A percentile compares a stretch with the other conserved stretches of the same genome.
Conservation (phyloP, 2,888 invertebrate genomes). For the Agriopis aurantiaria region DNA sequence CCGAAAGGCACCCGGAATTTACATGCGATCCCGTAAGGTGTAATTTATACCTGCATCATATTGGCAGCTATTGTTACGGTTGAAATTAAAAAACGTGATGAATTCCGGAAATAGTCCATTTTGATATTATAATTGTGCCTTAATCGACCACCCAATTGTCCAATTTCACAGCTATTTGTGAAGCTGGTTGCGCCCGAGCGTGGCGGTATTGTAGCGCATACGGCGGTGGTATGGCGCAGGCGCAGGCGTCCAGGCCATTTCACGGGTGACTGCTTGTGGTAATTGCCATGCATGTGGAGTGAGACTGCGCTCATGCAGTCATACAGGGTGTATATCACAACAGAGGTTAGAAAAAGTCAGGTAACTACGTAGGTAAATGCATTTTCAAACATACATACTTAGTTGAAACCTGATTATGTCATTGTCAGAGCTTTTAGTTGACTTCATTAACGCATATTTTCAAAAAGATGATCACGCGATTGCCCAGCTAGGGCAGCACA, state of each 20-base stretch:
- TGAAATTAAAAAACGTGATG: too few relatives aligned
- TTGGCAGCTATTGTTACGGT: background rate
- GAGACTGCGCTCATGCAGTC: background rate
- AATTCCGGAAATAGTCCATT: background rate
- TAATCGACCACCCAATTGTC: constrained; percentile 50
- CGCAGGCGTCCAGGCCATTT: constrained; percentile 66
- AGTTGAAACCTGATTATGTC: too few relatives aligned
- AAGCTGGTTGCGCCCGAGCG: constrained; percentile 38
- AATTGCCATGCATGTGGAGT: constrained; percentile 63
- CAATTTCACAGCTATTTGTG: constrained; percentile 62
- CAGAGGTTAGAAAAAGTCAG: background rate
- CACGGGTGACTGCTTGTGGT: constrained; percentile 71
- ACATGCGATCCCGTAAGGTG: too few relatives aligned
- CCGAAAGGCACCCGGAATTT: too few relatives aligned
- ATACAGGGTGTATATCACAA: constrained; percentile 18
- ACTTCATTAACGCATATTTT: too few relatives aligned
- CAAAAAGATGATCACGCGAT: too few relatives aligned
- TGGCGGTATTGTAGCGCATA: constrained; percentile 47
- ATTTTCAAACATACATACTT: too few relatives aligned
- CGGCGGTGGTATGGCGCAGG: constrained; percentile 41
- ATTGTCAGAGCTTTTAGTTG: too few relatives aligned
- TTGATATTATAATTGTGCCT: constrained; percentile 15
- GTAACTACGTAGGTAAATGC: background rate
- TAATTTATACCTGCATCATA: background rate
- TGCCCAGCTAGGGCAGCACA: too few relatives aligned